Conservation (phyloP, 2,113 vertebrate species). For the Centrocercus urophasianus region DNA sequence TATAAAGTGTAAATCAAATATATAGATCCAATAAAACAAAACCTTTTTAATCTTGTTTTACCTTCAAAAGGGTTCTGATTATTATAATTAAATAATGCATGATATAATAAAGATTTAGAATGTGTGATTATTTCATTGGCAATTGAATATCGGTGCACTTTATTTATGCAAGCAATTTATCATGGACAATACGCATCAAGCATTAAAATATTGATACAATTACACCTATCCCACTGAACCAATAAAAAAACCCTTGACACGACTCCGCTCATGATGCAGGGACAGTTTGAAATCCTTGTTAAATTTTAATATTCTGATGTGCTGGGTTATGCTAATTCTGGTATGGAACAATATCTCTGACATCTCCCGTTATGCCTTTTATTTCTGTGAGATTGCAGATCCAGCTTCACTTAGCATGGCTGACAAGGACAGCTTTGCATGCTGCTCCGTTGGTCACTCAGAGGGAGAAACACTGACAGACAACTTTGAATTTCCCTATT, state of each 20-base stretch:
- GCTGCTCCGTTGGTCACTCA: constrained; percentile 7
- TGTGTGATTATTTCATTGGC: constrained; percentile 84
- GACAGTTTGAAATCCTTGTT: constrained; percentile 80
- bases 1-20: constrained; percentile 90
- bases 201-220: constrained; percentile 90
- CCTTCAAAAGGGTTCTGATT: constrained; percentile 84
- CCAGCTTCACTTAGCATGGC: constrained; percentile 38
- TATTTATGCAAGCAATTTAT: constrained; percentile 86
- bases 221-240: constrained; percentile 79
- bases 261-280: constrained; percentile 72
- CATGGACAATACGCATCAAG: constrained; percentile 80
- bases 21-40: constrained; percentile 88
- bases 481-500: not conserved
- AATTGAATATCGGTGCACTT: constrained; percentile 83
- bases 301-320: constrained; percentile 85
- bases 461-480: not conserved
- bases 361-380: constrained; percentile 65
- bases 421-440: constrained; percentile 27
- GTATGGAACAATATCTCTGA: constrained; percentile 70
- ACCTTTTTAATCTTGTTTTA: constrained; percentile 88
- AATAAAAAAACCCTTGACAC: constrained; percentile 80
- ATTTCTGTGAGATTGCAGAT: constrained; percentile 59
- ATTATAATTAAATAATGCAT: constrained; percentile 91
- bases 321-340: constrained; percentile 81
- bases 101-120: constrained; percentile 85